A percentile compares a stretch with the other conserved stretches of the same genome.
Evolutionary conservation across 2,113 vertebrate species (phyloP).

Genomic region (Mohoua ochrocephala): DNA sequence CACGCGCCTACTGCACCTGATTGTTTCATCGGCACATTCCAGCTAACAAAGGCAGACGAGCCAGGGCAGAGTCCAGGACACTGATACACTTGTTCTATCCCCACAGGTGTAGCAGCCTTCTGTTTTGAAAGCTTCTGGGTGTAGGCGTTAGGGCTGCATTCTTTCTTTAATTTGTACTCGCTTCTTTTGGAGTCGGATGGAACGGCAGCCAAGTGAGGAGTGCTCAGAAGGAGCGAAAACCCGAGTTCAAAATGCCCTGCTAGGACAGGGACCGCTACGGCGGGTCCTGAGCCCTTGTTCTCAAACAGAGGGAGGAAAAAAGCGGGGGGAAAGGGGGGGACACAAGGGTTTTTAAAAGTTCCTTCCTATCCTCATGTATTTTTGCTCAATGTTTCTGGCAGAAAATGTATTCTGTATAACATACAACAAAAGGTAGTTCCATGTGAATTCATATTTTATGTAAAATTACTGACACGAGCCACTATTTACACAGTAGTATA

Average conservation of each 20-base stretch:
- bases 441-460: neutral
- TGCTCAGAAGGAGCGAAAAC: neutral
- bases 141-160: slow-evolving; percentile 71
- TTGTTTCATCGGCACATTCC: slow-evolving; percentile 92
- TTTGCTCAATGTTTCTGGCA: neutral
- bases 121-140: slow-evolving; percentile 76
- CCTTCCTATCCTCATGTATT: neutral
- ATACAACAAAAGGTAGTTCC: neutral
- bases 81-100: slow-evolving; percentile 96
- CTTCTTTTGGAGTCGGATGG: slow-evolving; percentile 54
- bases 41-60: slow-evolving; percentile 80
- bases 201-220: slow-evolving; percentile 47
- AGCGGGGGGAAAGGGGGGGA: neutral
- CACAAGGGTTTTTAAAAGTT: accelerated
- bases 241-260: neutral
- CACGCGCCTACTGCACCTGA: slow-evolving; percentile 96
- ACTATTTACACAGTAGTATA: neutral
- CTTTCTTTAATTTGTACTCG: slow-evolving; percentile 71
- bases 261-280: neutral
- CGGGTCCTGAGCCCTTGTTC: neutral
- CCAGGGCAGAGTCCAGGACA: slow-evolving; percentile 82
- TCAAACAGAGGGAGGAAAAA: neutral
- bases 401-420: neutral
- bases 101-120: slow-evolving; percentile 90
- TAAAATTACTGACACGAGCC: neutral